A percentile compares a stretch with the other conserved stretches of the same genome.
phyloP scores from a whole-genome alignment of 2,797 vertebrate species.

The Acanthornis magna region DNA sequence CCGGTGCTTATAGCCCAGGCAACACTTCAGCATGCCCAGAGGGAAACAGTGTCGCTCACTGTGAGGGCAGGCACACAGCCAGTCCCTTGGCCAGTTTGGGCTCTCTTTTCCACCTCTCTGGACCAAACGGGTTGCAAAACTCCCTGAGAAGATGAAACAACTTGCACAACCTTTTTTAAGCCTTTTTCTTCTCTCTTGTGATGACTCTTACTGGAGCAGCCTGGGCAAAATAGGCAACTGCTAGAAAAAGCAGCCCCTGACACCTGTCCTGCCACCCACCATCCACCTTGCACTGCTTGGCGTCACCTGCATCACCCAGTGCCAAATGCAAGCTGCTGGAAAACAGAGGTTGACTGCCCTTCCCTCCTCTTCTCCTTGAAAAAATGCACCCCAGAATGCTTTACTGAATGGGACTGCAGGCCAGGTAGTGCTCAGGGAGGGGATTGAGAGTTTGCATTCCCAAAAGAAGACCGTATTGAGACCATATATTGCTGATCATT shows the following conservation, averaged over 20 bases:
- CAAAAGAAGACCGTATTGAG: background rate
- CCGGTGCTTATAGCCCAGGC: background rate
- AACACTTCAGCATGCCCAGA: accelerated
- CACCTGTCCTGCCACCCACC: background rate
- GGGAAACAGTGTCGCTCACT: background rate
- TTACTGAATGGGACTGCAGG: background rate
- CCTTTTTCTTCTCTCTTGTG: background rate
- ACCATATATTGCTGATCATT: background rate
- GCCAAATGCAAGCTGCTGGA: background rate
- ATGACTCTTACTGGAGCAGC: background rate
- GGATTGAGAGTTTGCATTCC: background rate
- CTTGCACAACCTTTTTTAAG: background rate
- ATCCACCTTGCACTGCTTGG: accelerated
- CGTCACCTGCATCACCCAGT: background rate
- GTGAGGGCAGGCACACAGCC: background rate
- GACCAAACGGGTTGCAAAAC: background rate
- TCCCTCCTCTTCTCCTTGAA: background rate
- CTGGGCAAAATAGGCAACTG: background rate
- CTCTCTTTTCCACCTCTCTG: background rate
- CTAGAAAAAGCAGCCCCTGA: background rate
- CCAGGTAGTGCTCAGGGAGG: background rate
- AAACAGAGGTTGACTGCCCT: background rate
- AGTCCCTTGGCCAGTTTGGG: accelerated
- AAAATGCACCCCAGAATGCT: background rate
- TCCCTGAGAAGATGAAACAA: background rate